A percentile compares a stretch with the other conserved stretches of the same genome.
phyloP scores from a whole-genome alignment of 1,140 invertebrate genomes.

The Goniozus legneri region DNA sequence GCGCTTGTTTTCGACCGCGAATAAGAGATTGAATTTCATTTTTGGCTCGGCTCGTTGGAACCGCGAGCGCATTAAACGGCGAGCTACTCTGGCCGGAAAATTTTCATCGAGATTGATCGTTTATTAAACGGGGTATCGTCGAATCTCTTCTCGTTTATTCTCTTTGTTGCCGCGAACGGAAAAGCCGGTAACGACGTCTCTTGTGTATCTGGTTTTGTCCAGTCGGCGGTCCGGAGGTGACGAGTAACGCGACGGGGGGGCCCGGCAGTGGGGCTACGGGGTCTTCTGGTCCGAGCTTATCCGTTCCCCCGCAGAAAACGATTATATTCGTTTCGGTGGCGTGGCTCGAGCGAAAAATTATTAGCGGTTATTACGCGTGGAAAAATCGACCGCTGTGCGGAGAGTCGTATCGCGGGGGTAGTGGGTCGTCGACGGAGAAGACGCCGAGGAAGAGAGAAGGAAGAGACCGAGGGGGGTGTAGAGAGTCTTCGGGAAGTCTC shows the following conservation, averaged over 20 bases:
- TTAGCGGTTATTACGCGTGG: conserved; percentile 26
- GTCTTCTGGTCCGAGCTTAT: background rate
- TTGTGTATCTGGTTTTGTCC: background rate
- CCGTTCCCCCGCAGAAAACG: conserved; percentile 3
- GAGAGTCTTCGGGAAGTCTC: background rate
- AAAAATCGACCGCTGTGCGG: conserved; percentile 3
- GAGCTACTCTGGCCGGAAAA: too few species aligned
- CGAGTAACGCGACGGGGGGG: background rate
- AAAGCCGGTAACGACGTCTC: too few species aligned
- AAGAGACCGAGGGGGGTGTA: conserved; percentile 1
- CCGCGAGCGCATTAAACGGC: too few species aligned
- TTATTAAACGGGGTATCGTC: too few species aligned
- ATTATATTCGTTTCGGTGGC: conserved; percentile 25
- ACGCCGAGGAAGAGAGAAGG: background rate
- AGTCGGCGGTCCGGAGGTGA: background rate
- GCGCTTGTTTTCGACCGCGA: too few species aligned
- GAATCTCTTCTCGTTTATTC: too few species aligned
- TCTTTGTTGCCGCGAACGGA: too few species aligned
- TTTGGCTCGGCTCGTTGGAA: too few species aligned
- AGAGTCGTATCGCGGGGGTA: background rate
- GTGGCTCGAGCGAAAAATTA: conserved; percentile 21
- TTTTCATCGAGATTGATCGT: too few species aligned
- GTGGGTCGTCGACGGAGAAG: background rate
- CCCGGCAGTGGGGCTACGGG: background rate
- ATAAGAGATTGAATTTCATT: too few species aligned